Evolutionary conservation across 2,888 invertebrate species (phyloP), one percentile per base, ranked within the genome.

Genomic region (Eilema griseolum): DNA sequence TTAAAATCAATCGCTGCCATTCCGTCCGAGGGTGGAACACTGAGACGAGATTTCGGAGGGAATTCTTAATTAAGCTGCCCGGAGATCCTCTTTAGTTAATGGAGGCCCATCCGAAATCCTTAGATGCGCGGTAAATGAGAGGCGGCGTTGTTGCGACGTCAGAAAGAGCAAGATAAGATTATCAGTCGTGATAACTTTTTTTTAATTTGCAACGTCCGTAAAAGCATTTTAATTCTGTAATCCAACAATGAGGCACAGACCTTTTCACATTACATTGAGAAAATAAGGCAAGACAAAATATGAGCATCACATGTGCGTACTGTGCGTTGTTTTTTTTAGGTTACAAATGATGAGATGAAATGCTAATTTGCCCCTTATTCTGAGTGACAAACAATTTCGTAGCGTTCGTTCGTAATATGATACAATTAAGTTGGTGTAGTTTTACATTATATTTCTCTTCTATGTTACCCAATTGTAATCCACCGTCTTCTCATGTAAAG

Each of bases 1-100:
- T 94, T 93, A 94, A 93, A 95, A 94, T 93, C 94, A 94, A 94
- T 95, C 91, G 92, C 85, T 85, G 90, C 91, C 89, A 91, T 94
- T 91, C 88, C 86, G 88, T 88, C 86, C 85, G 84, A 88, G 90
- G 89, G 90, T 87, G 89, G 88, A 83, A 79, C 69, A 78, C 86
- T 85, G 88, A 88, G 90, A 87, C 88, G 92, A 92, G 92, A 93
- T 93, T 94, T 93, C 85, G 87, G 88, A 94, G 94, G 87, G 94
- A 94, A 94, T 94, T 93, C 93, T 92, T 94, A 94, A 95, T 95
- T 94, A 94, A 94, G 93, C 90, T 88, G 84, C 88, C 87, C 88
- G 87, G 88, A 86, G 88, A 92, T 91, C 91, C 93, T 94, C 93
- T 93, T 92, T 91, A 89, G 84, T 91, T 93, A 95, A 94, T 94